Conservation (phyloP, 2,797 vertebrate genomes). For the Tamandua tetradactyla region DNA sequence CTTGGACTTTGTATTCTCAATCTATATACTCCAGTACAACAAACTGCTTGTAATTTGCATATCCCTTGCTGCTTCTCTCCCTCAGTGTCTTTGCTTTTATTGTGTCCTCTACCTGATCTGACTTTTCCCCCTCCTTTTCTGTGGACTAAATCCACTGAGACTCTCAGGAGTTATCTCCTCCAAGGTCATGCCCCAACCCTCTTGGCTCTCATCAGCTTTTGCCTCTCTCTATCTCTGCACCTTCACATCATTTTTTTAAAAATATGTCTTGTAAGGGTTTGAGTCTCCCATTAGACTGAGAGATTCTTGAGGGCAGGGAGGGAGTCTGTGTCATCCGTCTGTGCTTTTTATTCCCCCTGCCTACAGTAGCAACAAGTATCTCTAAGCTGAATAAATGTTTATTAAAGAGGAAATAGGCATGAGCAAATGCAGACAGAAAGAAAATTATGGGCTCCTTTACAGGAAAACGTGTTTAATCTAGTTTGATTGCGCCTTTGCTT, state of each 20-base stretch:
- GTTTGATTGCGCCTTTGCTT: not conserved
- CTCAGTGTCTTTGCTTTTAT: not conserved
- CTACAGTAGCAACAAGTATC: not conserved
- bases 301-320: slow-evolving; percentile 1
- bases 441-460: not conserved
- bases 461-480: not conserved
- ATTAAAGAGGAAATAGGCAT: not conserved
- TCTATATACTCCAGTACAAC: not conserved
- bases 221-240: not conserved
- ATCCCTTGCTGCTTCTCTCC: not conserved
- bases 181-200: not conserved
- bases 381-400: not conserved
- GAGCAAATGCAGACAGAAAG: not conserved
- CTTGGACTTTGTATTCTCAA: not conserved
- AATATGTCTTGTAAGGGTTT: not conserved
- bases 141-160: not conserved
- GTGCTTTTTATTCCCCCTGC: not conserved
- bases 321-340: not conserved
- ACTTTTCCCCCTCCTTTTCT: not conserved
- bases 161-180: not conserved
- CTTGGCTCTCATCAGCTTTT: not conserved
- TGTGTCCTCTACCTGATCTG: not conserved
- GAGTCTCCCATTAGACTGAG: not conserved
- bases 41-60: not conserved
- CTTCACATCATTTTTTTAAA: not conserved